Percentiles rank a stretch among this genome's conserved stretches.
Conservation (phyloP, 2,113 vertebrate genomes). For the Peromyscus polionotus region DNA sequence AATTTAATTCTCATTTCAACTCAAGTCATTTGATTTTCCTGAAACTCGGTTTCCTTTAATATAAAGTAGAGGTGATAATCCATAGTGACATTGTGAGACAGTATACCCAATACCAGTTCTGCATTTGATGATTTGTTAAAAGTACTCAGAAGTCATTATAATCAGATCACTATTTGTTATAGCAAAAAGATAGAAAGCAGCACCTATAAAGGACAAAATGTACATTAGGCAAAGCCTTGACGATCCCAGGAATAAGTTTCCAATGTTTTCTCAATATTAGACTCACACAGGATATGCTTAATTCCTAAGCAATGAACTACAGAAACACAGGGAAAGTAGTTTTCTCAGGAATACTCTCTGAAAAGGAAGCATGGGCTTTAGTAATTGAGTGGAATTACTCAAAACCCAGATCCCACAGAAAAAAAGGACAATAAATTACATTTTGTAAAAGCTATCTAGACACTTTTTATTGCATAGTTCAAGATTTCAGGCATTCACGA, state of each 20-base stretch:
- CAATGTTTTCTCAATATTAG: conserved; percentile 15
- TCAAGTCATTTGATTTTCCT: neutral
- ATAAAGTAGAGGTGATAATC: neutral
- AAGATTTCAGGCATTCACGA: neutral
- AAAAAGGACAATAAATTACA: conserved; percentile 53
- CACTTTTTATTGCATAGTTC: conserved; percentile 5
- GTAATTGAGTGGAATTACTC: conserved; percentile 21
- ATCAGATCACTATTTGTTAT: conserved; percentile 8
- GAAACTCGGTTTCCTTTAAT: conserved; percentile 37
- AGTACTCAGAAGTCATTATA: conserved; percentile 35
- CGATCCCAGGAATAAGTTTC: neutral
- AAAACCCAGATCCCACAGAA: conserved; percentile 10
- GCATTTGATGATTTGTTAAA: neutral
- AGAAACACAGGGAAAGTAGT: conserved; percentile 32
- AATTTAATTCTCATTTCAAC: neutral
- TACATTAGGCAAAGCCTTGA: neutral
- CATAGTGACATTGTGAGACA: conserved; percentile 27
- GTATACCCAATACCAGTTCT: neutral
- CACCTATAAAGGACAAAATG: neutral
- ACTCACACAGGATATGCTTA: neutral
- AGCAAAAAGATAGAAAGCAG: neutral
- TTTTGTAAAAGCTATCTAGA: conserved; percentile 17
- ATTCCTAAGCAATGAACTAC: conserved; percentile 8
- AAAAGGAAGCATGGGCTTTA: neutral
- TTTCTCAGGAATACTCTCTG: conserved; percentile 19